Evolutionary conservation across 2,113 vertebrate genomes (phyloP).

Genomic region (Bubo blakistoni): DNA sequence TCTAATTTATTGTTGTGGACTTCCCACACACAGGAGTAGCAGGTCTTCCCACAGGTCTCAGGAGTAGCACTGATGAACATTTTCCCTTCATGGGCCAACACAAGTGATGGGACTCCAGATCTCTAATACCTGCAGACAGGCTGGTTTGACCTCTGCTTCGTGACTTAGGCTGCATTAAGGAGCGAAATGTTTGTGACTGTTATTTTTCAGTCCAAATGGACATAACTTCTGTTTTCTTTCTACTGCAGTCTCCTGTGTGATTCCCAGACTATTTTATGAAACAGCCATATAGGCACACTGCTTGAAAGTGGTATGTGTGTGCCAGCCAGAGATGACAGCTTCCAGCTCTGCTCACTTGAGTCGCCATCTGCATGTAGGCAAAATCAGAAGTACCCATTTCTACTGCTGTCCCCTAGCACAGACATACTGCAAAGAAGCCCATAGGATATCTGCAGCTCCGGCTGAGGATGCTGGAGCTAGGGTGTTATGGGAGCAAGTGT

Average conservation of each 20-base stretch:
- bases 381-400: background rate
- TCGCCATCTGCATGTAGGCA: rapidly evolving
- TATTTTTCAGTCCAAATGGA: background rate
- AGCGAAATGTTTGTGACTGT: background rate
- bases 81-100: background rate
- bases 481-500: background rate
- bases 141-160: background rate
- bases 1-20: background rate
- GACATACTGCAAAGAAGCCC: background rate
- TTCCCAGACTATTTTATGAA: background rate
- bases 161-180: background rate
- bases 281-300: background rate
- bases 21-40: background rate
- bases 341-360: background rate
- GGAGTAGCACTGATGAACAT: background rate
- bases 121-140: background rate
- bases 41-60: background rate
- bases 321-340: rapidly evolving
- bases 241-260: background rate
- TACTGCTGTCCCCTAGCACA: rapidly evolving
- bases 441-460: background rate
- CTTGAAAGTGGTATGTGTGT: background rate
- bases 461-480: background rate
- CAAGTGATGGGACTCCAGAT: background rate
- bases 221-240: background rate